Conservation (phyloP, 2,888 invertebrate species). For the Megalurothrips usitatus region DNA sequence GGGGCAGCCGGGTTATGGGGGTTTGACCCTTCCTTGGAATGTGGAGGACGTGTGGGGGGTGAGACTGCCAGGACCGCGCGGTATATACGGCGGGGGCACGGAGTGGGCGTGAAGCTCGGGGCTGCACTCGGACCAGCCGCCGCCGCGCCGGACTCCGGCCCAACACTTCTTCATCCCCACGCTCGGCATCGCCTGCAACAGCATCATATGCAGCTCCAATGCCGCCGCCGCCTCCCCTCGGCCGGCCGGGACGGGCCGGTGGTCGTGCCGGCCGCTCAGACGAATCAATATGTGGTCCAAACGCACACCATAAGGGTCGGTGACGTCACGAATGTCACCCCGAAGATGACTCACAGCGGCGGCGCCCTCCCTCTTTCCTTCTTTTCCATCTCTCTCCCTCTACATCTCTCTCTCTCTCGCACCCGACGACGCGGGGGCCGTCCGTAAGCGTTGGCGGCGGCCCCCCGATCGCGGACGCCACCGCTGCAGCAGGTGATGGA, state of each 20-base stretch:
- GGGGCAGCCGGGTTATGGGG: not conserved
- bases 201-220: no score
- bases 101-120: not conserved
- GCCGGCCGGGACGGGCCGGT: not conserved
- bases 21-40: constrained; percentile 3
- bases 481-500: no score
- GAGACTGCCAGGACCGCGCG: no score
- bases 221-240: no score
- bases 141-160: not conserved
- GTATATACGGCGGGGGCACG: not conserved
- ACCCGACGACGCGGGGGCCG: no score
- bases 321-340: constrained; percentile 24
- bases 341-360: constrained; percentile 20
- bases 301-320: constrained; percentile 12
- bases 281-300: constrained; percentile 21
- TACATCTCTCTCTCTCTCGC: no score
- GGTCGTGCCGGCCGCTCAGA: not conserved
- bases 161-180: not conserved
- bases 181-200: not conserved
- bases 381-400: no score
- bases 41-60: not conserved
- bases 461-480: no score
- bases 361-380: no score
- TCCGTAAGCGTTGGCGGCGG: no score
- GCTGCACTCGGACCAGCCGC: not conserved